phyloP scores from a whole-genome alignment of 2,888 invertebrate species.

The Neuroscelio doddi region DNA sequence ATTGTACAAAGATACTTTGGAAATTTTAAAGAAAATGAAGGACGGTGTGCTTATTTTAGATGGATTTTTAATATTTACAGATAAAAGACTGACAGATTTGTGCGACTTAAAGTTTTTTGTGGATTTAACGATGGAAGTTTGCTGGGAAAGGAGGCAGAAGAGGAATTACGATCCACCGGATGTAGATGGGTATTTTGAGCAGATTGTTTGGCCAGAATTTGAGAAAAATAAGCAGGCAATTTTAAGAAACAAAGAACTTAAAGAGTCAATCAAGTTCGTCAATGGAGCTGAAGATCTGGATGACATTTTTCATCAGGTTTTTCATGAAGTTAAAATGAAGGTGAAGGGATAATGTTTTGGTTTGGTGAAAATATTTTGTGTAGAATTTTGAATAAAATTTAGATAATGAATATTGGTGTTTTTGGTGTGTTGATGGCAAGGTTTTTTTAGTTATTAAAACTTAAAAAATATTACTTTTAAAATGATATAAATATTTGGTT shows the following conservation, averaged over 20 bases:
- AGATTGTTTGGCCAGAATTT: constrained; percentile 93
- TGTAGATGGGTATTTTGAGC: constrained; percentile 89
- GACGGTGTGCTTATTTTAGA: constrained; percentile 78
- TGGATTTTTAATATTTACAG: constrained; percentile 84
- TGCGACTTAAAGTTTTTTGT: constrained; percentile 85
- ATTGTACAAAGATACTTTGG: constrained; percentile 77
- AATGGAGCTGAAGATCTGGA: constrained; percentile 56
- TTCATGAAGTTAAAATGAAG: constrained; percentile 48
- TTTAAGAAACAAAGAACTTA: constrained; percentile 51
- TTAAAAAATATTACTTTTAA: no score
- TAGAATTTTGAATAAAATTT: no score
- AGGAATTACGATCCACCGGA: constrained; percentile 91
- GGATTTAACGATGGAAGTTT: constrained; percentile 80
- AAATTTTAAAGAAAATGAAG: constrained; percentile 64
- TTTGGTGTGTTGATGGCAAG: no score
- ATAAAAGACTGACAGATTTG: constrained; percentile 78
- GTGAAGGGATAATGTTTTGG: constrained; percentile 3
- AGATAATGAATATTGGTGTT: no score
- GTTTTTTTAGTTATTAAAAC: no score
- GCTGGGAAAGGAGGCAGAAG: constrained; percentile 76
- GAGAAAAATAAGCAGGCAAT: constrained; percentile 74
- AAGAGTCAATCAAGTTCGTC: constrained; percentile 54
- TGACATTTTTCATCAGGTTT: constrained; percentile 53
- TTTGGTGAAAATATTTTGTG: no score
- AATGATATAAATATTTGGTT: no score